phyloP scores from a whole-genome alignment of 2,113 vertebrate genomes.

The Redunca redunca region DNA sequence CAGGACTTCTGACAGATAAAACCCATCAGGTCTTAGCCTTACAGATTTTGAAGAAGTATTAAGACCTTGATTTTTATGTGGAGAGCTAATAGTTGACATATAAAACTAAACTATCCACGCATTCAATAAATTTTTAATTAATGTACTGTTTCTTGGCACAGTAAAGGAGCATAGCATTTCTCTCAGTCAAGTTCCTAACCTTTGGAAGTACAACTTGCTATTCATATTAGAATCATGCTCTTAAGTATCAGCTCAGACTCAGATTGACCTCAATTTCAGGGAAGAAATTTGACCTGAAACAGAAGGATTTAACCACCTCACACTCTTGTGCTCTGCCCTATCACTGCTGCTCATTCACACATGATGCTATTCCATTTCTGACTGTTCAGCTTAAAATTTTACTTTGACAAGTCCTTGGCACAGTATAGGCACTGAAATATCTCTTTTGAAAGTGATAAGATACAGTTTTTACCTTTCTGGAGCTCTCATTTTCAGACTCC shows the following conservation, averaged over 20 bases:
- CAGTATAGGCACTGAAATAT: neutral
- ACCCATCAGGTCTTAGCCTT: neutral
- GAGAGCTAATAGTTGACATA: neutral
- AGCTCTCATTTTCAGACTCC: neutral
- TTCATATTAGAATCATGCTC: neutral
- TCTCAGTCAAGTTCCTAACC: neutral
- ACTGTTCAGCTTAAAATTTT: neutral
- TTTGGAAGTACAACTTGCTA: neutral
- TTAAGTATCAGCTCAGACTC: neutral
- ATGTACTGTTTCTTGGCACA: neutral
- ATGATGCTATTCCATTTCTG: neutral
- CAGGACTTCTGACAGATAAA: neutral
- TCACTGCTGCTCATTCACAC: neutral
- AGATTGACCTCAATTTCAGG: neutral
- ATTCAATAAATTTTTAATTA: neutral
- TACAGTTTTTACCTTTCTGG: neutral
- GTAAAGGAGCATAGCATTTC: neutral
- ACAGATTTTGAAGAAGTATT: neutral
- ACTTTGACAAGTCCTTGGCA: neutral
- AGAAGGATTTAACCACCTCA: neutral
- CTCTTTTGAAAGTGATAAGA: neutral
- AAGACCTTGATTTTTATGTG: neutral
- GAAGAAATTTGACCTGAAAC: neutral
- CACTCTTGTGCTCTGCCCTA: neutral
- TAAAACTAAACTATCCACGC: neutral